Percentiles rank a stretch among this genome's conserved stretches.
Conservation (phyloP, 2,797 vertebrate species). For the Manis crassicaudata region DNA sequence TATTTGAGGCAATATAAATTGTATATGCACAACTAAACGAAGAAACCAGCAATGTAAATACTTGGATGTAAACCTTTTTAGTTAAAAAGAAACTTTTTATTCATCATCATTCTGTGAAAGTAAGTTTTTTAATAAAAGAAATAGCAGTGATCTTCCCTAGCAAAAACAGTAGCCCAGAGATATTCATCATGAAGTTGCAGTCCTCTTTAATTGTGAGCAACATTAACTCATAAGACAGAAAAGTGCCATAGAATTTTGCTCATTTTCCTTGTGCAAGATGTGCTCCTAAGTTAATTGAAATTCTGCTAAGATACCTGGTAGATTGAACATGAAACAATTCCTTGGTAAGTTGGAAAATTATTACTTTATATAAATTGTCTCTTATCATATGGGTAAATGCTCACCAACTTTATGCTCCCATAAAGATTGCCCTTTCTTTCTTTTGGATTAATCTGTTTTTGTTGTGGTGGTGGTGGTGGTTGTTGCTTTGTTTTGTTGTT, state of each 20-base stretch:
- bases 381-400: background rate
- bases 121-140: background rate
- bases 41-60: slow-evolving; percentile 22
- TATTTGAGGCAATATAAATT: slow-evolving; percentile 60
- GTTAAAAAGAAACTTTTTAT: slow-evolving; percentile 24
- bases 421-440: background rate
- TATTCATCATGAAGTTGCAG: background rate
- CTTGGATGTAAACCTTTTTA: slow-evolving; percentile 3
- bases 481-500: background rate
- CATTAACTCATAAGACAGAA: background rate
- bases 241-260: background rate
- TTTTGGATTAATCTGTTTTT: background rate
- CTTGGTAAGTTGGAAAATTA: background rate
- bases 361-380: slow-evolving; percentile 5
- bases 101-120: background rate
- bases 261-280: background rate
- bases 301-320: background rate
- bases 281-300: background rate
- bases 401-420: background rate
- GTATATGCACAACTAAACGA: slow-evolving; percentile 8
- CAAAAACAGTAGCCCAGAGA: background rate
- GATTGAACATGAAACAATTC: background rate
- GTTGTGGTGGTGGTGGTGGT: too few relatives aligned
- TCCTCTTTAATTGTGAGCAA: slow-evolving; percentile 1
- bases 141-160: background rate